phyloP scores from a whole-genome alignment of 2,113 vertebrate species.

The Callospermophilus lateralis region DNA sequence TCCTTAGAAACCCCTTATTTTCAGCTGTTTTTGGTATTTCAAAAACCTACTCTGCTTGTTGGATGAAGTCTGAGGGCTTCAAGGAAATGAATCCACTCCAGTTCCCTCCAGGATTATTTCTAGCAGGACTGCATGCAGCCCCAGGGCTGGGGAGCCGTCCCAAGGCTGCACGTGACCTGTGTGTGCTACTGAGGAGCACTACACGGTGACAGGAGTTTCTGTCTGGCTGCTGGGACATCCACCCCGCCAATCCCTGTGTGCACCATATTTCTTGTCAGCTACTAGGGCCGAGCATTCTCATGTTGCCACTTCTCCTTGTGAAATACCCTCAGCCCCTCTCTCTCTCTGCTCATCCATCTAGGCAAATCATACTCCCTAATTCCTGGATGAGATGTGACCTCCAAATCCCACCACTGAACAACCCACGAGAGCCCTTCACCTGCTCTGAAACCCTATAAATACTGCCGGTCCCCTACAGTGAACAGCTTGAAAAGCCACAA shows the following conservation, averaged over 20 bases:
- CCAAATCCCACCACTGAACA: background rate
- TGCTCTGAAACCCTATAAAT: background rate
- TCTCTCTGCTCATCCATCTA: background rate
- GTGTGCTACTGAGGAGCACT: accelerated
- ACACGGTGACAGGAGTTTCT: accelerated
- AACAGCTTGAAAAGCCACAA: background rate
- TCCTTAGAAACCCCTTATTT: background rate
- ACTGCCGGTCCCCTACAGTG: background rate
- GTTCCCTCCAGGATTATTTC: background rate
- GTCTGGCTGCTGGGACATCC: accelerated
- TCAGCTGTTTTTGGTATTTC: background rate
- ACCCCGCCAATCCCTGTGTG: accelerated
- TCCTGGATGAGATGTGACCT: background rate
- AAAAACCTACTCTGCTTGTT: background rate
- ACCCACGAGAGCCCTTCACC: background rate
- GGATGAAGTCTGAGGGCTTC: background rate
- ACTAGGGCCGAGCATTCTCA: background rate
- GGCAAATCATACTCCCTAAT: background rate
- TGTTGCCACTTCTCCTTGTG: background rate
- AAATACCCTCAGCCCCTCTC: background rate
- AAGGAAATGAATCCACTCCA: background rate
- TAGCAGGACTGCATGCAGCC: background rate
- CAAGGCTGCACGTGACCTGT: accelerated
- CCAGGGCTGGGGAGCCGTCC: too few species aligned
- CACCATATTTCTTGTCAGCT: accelerated